Conservation (phyloP, 2,113 vertebrate species). For the Cercopithecus mona region DNA sequence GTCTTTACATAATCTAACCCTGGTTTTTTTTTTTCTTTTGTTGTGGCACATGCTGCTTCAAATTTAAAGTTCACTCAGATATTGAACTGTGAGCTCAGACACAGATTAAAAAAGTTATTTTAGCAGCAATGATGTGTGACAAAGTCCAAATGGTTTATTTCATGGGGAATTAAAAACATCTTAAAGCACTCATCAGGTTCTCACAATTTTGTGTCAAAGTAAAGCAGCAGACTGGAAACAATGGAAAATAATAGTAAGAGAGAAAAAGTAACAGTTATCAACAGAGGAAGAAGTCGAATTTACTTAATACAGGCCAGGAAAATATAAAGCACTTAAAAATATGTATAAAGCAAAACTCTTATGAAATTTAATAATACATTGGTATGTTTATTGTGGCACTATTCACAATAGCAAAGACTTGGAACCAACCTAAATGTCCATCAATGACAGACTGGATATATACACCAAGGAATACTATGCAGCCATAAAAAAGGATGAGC, state of each 20-base stretch:
- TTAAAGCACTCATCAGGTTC: neutral
- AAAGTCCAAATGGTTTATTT: slow-evolving; percentile 55
- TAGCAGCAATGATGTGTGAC: neutral
- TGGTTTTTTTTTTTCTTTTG: neutral
- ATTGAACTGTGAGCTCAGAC: slow-evolving; percentile 22
- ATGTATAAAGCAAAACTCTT: neutral
- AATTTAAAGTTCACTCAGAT: slow-evolving; percentile 25
- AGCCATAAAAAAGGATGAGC: too few species aligned
- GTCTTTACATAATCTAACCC: neutral
- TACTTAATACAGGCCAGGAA: neutral
- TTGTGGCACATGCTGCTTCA: neutral
- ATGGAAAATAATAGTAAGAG: neutral
- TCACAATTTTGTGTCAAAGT: slow-evolving; percentile 37
- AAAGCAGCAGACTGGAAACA: slow-evolving; percentile 25
- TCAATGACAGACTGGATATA: too few species aligned
- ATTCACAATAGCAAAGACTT: too few species aligned
- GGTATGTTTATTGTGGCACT: too few species aligned
- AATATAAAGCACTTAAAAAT: neutral
- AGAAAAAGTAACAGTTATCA: neutral
- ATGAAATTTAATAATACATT: neutral
- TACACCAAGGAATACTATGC: too few species aligned
- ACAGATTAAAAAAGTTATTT: slow-evolving; percentile 14
- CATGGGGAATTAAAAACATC: slow-evolving; percentile 38
- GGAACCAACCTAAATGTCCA: too few species aligned
- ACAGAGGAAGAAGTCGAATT: neutral